Evolutionary conservation across 2,888 invertebrate genomes (phyloP).

Genomic region (Argyresthia goedartella): DNA sequence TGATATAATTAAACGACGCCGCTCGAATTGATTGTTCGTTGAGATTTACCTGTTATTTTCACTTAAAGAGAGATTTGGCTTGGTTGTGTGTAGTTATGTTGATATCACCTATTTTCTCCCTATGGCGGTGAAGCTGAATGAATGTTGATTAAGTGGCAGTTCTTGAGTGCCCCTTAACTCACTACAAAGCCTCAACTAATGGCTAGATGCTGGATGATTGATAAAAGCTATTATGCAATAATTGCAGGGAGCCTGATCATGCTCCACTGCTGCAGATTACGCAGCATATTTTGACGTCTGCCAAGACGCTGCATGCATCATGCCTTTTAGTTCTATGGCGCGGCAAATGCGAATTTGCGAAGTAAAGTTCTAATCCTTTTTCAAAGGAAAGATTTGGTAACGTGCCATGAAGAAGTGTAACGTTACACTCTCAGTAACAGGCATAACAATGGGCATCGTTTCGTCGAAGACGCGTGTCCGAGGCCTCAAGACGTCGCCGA

Average conservation of each 20-base stretch:
- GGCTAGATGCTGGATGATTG: conserved; percentile 15
- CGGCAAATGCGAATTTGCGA: conserved; percentile 17
- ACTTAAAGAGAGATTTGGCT: too few species aligned
- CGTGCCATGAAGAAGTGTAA: conserved; percentile 48
- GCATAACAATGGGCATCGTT: conserved; percentile 62
- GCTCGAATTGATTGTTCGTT: too few species aligned
- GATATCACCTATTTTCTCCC: too few species aligned
- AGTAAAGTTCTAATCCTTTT: conserved; percentile 8
- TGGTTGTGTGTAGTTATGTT: too few species aligned
- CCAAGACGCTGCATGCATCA: neutral
- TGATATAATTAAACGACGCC: too few species aligned
- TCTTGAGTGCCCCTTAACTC: neutral
- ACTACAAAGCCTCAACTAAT: neutral
- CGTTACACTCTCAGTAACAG: conserved; percentile 48
- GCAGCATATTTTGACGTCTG: neutral
- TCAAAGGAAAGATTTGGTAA: conserved; percentile 50
- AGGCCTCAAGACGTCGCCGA: conserved; percentile 36
- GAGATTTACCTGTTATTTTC: too few species aligned
- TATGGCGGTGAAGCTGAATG: neutral
- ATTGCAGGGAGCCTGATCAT: conserved; percentile 1
- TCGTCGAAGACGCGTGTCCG: conserved; percentile 42
- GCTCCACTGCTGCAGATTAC: neutral
- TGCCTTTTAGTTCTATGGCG: conserved; percentile 1
- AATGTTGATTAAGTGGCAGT: neutral
- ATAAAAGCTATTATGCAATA: conserved; percentile 15